Evolutionary conservation across 2,888 invertebrate genomes (phyloP), one percentile per base, ranked within the genome.

Genomic region (Cosmorhoe ocellata): DNA sequence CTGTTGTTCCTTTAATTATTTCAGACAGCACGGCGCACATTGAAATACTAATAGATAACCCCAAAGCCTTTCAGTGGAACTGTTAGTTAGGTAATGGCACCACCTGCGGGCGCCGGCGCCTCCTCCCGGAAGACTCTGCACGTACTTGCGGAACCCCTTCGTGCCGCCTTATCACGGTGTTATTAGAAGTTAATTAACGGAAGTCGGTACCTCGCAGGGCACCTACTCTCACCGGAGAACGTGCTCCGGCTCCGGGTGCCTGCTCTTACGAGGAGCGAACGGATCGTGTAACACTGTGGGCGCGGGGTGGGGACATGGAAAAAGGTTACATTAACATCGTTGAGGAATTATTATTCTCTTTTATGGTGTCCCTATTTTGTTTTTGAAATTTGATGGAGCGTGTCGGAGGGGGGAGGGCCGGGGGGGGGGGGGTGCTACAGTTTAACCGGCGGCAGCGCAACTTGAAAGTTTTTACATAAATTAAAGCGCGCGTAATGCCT

Each of bases 171-270:
- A 18, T 28, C 42, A 42, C 44, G 39, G 12, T 51, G 38, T 50
- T 52, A 52, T 52, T 52, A 49, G 36, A 46, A 48, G 52, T 46
- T 56, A 56, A 56, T 56, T 56, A 56, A 50, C 37, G 30, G 14
- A 30, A 41, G 30, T 28, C 24, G 13, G 10, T 40, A 18, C 22
- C 39, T 24, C 24, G 24, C 24, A 7, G 24, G 4, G 18, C 4
- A 18, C 18, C 2, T 18, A 18, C 18, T 18, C 4, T 18, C 18
- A 18, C n/a, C n/a, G n/a, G 18, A 18, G 18, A 3, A 18, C 3
- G 18, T 2, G n/a, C n/a, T n/a, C n/a, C n/a, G n/a, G n/a, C n/a
- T n/a, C n/a, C n/a, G 18, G 18, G 4, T 18, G 18, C 18, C 18
- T 18, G n/a, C n/a, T n/a, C n/a, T n/a, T n/a, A n/a, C n/a, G n/a